Base-by-base conservation (phyloP, 1,140 invertebrate species). In the Asbolus verrucosus region DNA sequence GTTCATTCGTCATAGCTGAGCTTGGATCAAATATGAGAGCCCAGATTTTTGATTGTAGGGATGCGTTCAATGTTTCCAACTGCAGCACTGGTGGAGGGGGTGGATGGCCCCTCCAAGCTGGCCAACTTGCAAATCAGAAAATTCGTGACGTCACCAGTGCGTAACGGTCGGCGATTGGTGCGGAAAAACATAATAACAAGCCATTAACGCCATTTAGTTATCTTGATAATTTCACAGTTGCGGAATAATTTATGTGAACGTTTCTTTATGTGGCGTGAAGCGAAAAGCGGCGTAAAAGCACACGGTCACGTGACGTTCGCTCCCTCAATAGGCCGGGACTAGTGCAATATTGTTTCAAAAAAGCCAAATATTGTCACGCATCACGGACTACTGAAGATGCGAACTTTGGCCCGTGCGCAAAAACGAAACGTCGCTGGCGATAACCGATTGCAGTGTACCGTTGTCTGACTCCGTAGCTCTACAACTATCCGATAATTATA, bases 261-360 rank as follows among this genome's bases (percentile, higher is more conserved):
- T 54, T 36, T 36, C 33, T 36, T 24, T 54, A 27, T 54, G 46
- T 54, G 46, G 21, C 46, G 46, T 54, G 19, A 54, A 27, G 46
- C 46, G 21, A 24, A 16, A 54, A 24, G 21, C 18, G 41, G 16
- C 15, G 41, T 14, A 41, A 41, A 41, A 41, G 16, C 39, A 15
- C 39, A 15, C 18, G 6, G 43, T 50, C 43, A 50, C 16, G 46
- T 54, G 46, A 54, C 21, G 46, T 21, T 73, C 50, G 54, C 71
- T 67, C 60, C 69, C 67, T 76, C 75, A 72, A 80, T 80, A 80
- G 79, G 79, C 79, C 79, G 79, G 79, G 79, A 80, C 79, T 79
- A 80, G 79, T 80, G 79, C 79, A 80, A 80, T 80, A 80, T 80
- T 78, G 67, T 70, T 75, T 30, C 5, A 70, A 74, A 38, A 43